phyloP scores from a whole-genome alignment of 1,140 invertebrate species.

The Glomeris maerens region DNA sequence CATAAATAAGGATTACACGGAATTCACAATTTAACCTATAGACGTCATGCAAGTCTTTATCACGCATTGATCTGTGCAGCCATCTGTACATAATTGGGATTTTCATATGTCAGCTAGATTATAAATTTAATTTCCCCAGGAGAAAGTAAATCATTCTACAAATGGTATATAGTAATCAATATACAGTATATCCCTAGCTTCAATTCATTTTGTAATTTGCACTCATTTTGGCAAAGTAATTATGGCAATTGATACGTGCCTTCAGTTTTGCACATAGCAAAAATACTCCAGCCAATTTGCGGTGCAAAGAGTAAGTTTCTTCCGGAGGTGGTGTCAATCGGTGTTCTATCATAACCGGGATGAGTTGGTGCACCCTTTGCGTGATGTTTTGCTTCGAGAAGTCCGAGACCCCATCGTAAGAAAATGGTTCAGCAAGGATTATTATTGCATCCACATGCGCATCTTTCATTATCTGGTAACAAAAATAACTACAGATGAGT shows the following conservation, averaged over 20 bases:
- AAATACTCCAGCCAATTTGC: slow-evolving; percentile 95
- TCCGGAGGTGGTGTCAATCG: slow-evolving; percentile 92
- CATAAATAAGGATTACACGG: no score
- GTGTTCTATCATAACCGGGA: slow-evolving; percentile 91
- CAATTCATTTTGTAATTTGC: slow-evolving; percentile 16
- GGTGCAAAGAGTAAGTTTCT: slow-evolving; percentile 94
- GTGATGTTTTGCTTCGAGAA: slow-evolving; percentile 75
- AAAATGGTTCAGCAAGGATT: slow-evolving; percentile 87
- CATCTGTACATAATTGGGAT: no score
- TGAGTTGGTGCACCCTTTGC: slow-evolving; percentile 54
- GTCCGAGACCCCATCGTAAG: slow-evolving; percentile 59
- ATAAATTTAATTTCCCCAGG: no score
- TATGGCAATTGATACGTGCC: slow-evolving; percentile 67
- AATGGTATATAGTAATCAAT: no score
- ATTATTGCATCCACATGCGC: slow-evolving; percentile 90
- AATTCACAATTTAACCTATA: no score
- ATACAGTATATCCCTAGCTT: no score
- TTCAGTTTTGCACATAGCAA: slow-evolving; percentile 82
- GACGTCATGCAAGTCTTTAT: no score
- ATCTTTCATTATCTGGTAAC: slow-evolving; percentile 65
- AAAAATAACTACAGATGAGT: not conserved
- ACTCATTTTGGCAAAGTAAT: slow-evolving; percentile 65
- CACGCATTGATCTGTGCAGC: no score
- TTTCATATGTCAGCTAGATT: no score
- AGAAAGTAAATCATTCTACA: no score